Evolutionary conservation across 2,797 vertebrate genomes (phyloP), one percentile per base, ranked within the genome.

Genomic region (Darevskia mixta): DNA sequence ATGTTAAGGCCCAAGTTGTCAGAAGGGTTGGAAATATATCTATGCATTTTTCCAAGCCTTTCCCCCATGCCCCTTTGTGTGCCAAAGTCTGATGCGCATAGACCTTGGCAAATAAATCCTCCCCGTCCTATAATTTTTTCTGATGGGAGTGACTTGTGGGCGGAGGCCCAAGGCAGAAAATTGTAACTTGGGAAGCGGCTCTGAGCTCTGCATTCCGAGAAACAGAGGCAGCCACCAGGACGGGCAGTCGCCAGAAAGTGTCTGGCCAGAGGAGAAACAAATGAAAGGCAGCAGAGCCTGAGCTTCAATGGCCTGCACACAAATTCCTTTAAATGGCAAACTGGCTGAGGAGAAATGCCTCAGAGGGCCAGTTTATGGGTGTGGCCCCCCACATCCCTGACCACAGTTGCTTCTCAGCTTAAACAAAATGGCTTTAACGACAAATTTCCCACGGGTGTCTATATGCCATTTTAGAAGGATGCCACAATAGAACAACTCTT

Each of bases 141-240:
- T 82, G 55, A 73, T 75, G 83, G 72, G 41, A 86, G 43, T 69
- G 58, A 41, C 72, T 81, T 89, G 78, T 76, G 83, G 83, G 83
- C 55, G 7, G 43, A 38, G 15, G 49, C 27, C 41, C 78, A 75
- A 81, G 71, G 18, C 58, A 55, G 69, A 86, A 85, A 86, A 82
- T 86, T 85, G 78, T 77, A 85, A 66, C 61, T 89, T 85, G 61
- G 88, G 71, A 75, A 76, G 41, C 25, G 41, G 69, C n/a, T 81
- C 27, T 45, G 11, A 75, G 79, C 55, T 61, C 7, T 64, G 13
- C 13, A n/a, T 25, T 58, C 49, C 38, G 38, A 43, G 45, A 61
- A 8, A 1, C 78, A 43, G 17, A 32, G 49, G 69, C 35, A 61
- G 55, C 79, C 55, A 69, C 10, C 27, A n/a, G 43, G 55, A 4